Percentiles rank a stretch among this genome's conserved stretches.
phyloP scores from a whole-genome alignment of 2,888 invertebrate species.

The Tipula lateralis region DNA sequence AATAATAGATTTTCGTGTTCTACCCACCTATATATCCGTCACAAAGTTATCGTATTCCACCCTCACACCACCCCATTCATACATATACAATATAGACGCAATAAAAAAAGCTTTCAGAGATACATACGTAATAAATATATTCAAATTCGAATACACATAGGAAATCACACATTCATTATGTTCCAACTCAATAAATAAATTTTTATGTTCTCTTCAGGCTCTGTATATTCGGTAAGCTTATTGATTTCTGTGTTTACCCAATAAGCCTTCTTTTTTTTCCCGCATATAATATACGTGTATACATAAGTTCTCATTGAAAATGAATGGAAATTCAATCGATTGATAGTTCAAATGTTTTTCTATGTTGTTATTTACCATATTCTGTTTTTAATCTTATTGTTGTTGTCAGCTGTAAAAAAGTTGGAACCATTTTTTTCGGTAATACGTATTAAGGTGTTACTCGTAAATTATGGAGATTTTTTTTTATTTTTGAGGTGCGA shows the following conservation, averaged over 20 bases:
- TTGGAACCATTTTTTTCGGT: neutral
- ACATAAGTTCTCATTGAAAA: neutral
- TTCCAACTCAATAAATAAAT: slow-evolving; percentile 19
- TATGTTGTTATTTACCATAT: neutral
- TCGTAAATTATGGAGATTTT: neutral
- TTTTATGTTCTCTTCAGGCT: neutral
- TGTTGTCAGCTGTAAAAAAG: neutral
- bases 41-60: neutral
- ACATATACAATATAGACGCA: neutral
- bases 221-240: neutral
- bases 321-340: neutral
- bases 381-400: neutral
- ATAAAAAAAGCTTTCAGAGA: neutral
- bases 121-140: slow-evolving; percentile 4
- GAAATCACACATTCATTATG: slow-evolving; percentile 24
- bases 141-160: neutral
- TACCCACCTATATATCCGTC: neutral
- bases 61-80: neutral
- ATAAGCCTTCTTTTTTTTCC: neutral
- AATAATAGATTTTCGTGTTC: neutral
- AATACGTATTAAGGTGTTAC: neutral
- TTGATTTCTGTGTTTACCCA: neutral
- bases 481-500: neutral
- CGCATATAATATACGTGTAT: neutral
- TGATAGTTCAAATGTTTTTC: neutral